Base-by-base conservation (phyloP, 2,888 invertebrate genomes). In the Agapetus fuscipes region DNA sequence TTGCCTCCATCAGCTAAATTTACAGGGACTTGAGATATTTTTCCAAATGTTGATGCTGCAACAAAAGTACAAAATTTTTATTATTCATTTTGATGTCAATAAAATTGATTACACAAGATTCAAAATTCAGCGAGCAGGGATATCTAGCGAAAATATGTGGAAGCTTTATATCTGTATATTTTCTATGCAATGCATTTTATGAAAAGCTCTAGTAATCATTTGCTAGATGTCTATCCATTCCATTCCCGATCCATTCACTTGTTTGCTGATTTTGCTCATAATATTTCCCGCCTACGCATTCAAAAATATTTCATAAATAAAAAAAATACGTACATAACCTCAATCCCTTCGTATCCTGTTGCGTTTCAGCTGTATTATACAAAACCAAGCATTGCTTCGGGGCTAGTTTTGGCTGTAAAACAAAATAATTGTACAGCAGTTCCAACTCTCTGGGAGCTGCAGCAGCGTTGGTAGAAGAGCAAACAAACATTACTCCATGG, bases 401-500 rank as follows among this genome's bases (percentile, higher is more conserved):
- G 33, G 75, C 73, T 32, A 83, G 53, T 46, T 75, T 73, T 4
- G 75, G 74, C 52, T 79, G 76, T n/a, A 72, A 71, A 3, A 81
- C 76, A 53, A 82, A 83, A 56, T 80, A 78, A 51, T 77, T 75
- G 50, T 74, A 79, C 35, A 78, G 64, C 17, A 73, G 62, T 53
- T 80, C 79, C 52, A 81, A 58, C 53, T 78, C 74, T 51, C 69
- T 66, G 12, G 64, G 55, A 15, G 74, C 73, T 32, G 63, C 62
- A 28, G 64, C 60, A 9, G 66, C 56, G 15, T 66, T 68, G 46
- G 64, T 66, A 6, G 65, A 59, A 1, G 71, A 66, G 55, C 78
- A 82, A 1, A 85, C 80, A 45, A 86, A 71, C 43, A 86, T 71
- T 5, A 83, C 74, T 5, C 84, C 86, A 46, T 78, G 69, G 1